These are phyloP conservation scores for Drepana arcuata DNA, from an alignment of 1,140 invertebrate species.

Conservation along the genomic window DNA sequence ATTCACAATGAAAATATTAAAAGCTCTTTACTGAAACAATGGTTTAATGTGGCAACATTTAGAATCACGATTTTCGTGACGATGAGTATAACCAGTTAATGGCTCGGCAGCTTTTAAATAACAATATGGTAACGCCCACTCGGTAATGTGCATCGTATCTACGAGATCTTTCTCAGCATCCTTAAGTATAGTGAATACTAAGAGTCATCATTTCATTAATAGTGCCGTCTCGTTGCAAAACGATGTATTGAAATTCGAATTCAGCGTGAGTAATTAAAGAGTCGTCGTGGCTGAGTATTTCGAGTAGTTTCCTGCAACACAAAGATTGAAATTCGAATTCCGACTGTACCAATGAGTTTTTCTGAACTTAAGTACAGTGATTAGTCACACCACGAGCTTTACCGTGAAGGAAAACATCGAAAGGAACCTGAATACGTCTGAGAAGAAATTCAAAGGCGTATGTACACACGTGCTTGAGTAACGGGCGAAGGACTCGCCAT, in stretches of 20 bases:
- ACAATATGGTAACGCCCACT: conserved; percentile 42
- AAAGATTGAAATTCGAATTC: no score
- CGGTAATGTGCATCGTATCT: conserved; percentile 25
- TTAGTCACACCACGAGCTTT: no score
- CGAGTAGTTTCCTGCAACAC: no score
- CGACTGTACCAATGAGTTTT: no score
- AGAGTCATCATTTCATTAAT: background rate
- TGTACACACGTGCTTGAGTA: no score
- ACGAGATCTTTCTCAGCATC: conserved; percentile 37
- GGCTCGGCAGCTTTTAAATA: conserved; percentile 41
- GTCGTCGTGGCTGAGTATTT: no score
- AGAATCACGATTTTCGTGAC: conserved; percentile 25
- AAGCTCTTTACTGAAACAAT: background rate
- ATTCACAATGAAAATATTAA: background rate
- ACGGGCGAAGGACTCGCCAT: no score
- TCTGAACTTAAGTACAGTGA: no score
- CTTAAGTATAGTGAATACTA: conserved; percentile 6
- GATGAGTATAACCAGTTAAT: conserved; percentile 23
- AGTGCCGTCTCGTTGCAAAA: background rate
- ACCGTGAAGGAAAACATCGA: no score
- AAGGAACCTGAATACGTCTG: no score
- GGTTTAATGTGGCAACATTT: background rate
- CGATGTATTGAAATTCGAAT: conserved; percentile 2
- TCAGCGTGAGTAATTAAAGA: no score
- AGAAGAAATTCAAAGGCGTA: no score